These are phyloP conservation scores for Polymixis lichenea DNA, from an alignment of 2,888 invertebrate genomes.

Conservation along the genomic window DNA sequence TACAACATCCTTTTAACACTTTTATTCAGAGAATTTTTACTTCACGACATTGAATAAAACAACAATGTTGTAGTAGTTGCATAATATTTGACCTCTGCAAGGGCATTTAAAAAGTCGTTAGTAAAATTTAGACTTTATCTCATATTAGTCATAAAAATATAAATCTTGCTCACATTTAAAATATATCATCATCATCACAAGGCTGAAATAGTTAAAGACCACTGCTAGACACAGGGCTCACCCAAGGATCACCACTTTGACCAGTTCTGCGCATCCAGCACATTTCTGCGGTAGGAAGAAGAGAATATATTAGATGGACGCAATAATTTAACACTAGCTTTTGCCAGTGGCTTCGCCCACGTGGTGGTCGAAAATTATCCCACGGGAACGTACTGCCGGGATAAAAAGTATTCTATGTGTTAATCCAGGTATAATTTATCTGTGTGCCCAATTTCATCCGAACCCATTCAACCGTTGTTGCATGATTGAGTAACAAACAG, in stretches of 20 bases:
- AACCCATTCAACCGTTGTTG: too few species aligned
- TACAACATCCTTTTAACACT: conserved; percentile 21
- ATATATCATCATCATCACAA: not conserved
- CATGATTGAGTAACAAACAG: too few species aligned
- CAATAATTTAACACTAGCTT: not conserved
- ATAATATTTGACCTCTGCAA: conserved; percentile 45
- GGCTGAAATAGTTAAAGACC: not conserved
- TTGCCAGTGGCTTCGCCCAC: too few species aligned
- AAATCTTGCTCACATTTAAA: not conserved
- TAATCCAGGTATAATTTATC: too few species aligned
- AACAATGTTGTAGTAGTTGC: conserved; percentile 23
- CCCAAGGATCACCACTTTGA: not conserved
- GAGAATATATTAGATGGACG: not conserved
- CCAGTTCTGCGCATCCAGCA: not conserved
- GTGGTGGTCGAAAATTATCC: too few species aligned
- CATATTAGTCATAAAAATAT: not conserved
- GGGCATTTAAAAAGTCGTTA: conserved; percentile 49
- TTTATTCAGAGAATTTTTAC: conserved; percentile 18
- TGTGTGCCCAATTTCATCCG: too few species aligned
- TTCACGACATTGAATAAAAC: conserved; percentile 34
- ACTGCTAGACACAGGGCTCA: not conserved
- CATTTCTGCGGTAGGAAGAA: not conserved
- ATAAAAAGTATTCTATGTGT: too few species aligned
- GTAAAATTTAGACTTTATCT: conserved; percentile 4
- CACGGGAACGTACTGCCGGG: too few species aligned